Base-by-base conservation (phyloP, 2,113 vertebrate species). In the Ochotona curzoniae region DNA sequence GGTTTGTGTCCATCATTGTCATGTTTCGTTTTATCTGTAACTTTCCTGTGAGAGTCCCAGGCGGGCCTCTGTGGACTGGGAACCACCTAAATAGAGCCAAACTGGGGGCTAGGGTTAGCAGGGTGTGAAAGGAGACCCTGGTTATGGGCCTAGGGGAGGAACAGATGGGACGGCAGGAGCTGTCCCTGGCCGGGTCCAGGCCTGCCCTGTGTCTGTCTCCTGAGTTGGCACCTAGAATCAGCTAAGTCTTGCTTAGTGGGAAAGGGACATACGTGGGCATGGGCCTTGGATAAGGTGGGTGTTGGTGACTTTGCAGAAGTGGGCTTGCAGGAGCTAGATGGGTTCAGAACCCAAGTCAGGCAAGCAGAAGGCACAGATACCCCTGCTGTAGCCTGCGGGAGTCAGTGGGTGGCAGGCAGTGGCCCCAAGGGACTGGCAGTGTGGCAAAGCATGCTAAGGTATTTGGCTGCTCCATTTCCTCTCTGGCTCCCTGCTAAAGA, bases 141-240 rank as follows among this genome's bases (percentile, higher is more conserved):
- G 35, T 78, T 17, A 18, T 71, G 85, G 61, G 44, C 8, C 30
- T 7, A 12, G 8, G 8, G 8, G n/a, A 89, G 23, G 7, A 20
- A 12, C 18, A 38, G 32, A 8, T n/a, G 69, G 20, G 89, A 74
- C 49, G 38, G n/a, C 0, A 70, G 25, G 35, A 44, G 49, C 20
- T 4, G 5, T 82, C 2, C 6, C 26, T 18, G 67, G 9, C 67
- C 1, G 9, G 13, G 25, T 38, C 49, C 0, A 0, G 23, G 7
- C 15, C 63, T 28, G 32, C 11, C 61, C 82, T 60, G 60, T 61
- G 9, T 2, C 2, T 3, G 14, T 25, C 15, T 47, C 18, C 7
- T 8, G n/a, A 9, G 35, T 66, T 47, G 12, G 21, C 44, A 23
- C 4, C 1, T 15, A 17, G 44, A 20, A 8, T 2, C n/a, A 6